Evolutionary conservation across 2,888 invertebrate genomes (phyloP).

Genomic region (Glaucopsyche alexis): DNA sequence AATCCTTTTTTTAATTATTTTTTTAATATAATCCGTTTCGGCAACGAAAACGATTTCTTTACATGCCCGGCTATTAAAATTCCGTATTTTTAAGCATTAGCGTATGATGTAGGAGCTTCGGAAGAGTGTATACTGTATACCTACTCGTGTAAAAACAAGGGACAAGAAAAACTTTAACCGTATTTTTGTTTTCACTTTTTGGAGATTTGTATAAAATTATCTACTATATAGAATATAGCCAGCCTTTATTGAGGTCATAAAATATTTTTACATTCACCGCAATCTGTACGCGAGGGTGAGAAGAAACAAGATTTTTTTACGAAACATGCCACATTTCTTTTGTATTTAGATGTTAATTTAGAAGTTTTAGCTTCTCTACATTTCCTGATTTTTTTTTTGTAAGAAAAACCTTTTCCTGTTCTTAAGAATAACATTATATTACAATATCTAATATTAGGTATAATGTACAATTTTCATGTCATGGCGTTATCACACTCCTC

Average conservation of each 20-base stretch:
- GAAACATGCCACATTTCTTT: not conserved
- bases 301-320: constrained; percentile 2
- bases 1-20: no score
- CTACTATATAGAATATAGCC: not conserved
- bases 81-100: not conserved
- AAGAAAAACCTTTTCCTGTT: not conserved
- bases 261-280: constrained; percentile 9
- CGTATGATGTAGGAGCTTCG: not conserved
- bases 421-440: no score
- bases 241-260: constrained; percentile 11
- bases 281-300: not conserved
- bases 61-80: not conserved
- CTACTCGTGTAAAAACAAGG: not conserved
- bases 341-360: constrained; percentile 7
- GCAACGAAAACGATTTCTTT: not conserved
- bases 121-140: not conserved
- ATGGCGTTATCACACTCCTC: no score
- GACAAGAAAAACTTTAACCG: not conserved
- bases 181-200: not conserved
- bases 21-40: not conserved
- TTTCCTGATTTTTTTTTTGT: not conserved
- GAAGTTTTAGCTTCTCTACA: not conserved
- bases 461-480: no score
- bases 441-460: no score
- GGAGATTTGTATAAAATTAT: not conserved